A percentile compares a stretch with the other conserved stretches of the same genome.
Conservation (phyloP, 2,113 vertebrate genomes). For the Sinocyclocheilus grahami region DNA sequence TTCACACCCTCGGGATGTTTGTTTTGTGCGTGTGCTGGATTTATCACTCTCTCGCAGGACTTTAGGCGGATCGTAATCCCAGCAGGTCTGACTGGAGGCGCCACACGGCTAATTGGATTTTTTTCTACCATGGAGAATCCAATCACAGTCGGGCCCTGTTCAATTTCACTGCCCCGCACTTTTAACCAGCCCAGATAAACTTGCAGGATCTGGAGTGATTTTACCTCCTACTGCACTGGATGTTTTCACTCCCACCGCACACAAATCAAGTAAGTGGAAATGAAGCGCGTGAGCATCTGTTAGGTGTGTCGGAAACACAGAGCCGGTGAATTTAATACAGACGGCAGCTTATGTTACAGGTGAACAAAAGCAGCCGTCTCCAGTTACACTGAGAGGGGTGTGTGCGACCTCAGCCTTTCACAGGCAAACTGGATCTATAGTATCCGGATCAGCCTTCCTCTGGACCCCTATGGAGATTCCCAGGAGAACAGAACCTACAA, state of each 20-base stretch:
- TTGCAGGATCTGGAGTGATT: background rate
- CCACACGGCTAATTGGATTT: constrained; percentile 72
- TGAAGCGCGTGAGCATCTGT: background rate
- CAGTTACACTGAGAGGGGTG: constrained; percentile 46
- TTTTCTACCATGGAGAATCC: constrained; percentile 72
- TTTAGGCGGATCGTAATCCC: constrained; percentile 63
- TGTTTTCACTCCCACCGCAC: background rate
- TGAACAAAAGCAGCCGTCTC: constrained; percentile 50
- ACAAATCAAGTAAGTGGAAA: background rate
- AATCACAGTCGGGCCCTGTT: constrained; percentile 65
- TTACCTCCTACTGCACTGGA: background rate
- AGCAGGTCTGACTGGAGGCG: constrained; percentile 62
- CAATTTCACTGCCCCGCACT: constrained; percentile 38
- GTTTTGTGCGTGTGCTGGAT: constrained; percentile 49
- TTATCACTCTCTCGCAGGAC: constrained; percentile 73
- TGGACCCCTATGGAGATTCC: constrained; percentile 21
- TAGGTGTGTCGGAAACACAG: background rate
- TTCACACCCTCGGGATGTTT: background rate
- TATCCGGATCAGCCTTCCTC: background rate
- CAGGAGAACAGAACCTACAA: background rate
- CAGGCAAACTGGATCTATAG: constrained; percentile 36
- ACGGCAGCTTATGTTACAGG: constrained; percentile 28
- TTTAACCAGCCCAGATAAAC: constrained; percentile 19
- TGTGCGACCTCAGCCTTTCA: constrained; percentile 38
- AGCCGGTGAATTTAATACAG: background rate